Evolutionary conservation across 2,888 invertebrate species (phyloP).

Genomic region (Oligia strigilis): DNA sequence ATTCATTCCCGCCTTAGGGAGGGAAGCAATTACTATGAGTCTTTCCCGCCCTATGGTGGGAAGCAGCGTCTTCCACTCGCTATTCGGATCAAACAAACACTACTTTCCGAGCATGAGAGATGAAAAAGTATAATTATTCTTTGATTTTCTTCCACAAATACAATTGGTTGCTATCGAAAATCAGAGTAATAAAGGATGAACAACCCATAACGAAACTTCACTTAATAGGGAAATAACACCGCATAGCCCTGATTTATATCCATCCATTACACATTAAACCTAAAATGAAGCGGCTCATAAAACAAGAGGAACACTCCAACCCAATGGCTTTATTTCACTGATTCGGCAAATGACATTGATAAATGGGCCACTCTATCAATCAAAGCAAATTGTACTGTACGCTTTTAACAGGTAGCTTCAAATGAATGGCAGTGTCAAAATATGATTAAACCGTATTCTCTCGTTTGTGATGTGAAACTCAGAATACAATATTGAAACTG

Average conservation of each 20-base stretch:
- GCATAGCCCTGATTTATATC: slow-evolving; percentile 66
- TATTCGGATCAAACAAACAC: too few relatives aligned
- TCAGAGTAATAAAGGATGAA: slow-evolving; percentile 7
- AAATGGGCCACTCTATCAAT: slow-evolving; percentile 80
- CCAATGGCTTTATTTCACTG: slow-evolving; percentile 72
- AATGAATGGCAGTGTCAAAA: slow-evolving; percentile 52
- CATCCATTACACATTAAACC: slow-evolving; percentile 69
- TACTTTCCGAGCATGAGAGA: too few relatives aligned
- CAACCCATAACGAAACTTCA: slow-evolving; percentile 36
- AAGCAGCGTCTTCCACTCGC: too few relatives aligned
- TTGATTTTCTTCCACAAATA: not conserved
- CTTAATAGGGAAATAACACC: slow-evolving; percentile 26
- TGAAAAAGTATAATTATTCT: not conserved
- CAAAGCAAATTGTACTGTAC: slow-evolving; percentile 73
- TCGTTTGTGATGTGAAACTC: slow-evolving; percentile 12
- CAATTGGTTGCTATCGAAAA: not conserved
- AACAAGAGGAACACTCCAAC: slow-evolving; percentile 67
- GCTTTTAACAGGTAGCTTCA: slow-evolving; percentile 72
- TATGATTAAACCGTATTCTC: slow-evolving; percentile 50
- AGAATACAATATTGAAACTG: not conserved
- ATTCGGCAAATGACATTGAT: slow-evolving; percentile 80
- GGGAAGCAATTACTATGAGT: too few relatives aligned
- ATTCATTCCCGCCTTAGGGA: too few relatives aligned
- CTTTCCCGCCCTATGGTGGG: too few relatives aligned
- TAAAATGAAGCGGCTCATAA: slow-evolving; percentile 73